Conservation (phyloP, 2,113 vertebrate species). For the Orientallactaga bullata region DNA sequence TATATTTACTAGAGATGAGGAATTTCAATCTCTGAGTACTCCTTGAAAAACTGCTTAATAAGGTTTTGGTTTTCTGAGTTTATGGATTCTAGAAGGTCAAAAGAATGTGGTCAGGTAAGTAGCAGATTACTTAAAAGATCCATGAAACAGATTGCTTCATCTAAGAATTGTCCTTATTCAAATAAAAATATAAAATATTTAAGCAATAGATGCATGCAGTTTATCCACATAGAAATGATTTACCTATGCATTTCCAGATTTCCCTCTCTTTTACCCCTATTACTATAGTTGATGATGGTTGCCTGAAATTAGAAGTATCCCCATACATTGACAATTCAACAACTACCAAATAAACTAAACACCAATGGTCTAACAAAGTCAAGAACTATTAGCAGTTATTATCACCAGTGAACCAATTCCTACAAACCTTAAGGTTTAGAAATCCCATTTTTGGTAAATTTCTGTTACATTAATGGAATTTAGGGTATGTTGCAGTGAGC, state of each 20-base stretch:
- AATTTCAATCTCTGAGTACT: background rate
- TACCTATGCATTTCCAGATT: background rate
- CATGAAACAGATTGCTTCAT: too few species aligned
- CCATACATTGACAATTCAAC: background rate
- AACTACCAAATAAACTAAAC: background rate
- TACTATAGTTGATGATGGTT: background rate
- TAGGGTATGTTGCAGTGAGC: too few species aligned
- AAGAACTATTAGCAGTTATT: background rate
- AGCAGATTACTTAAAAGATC: background rate
- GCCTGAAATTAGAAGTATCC: background rate
- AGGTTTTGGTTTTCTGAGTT: background rate
- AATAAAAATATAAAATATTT: background rate
- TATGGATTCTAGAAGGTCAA: background rate
- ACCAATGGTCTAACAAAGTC: background rate
- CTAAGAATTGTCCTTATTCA: too few species aligned
- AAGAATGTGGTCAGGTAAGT: background rate
- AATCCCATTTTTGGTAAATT: too few species aligned
- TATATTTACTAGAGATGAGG: background rate
- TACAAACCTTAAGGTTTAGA: too few species aligned
- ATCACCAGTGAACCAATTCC: too few species aligned
- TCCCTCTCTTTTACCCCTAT: background rate
- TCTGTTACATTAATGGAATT: too few species aligned
- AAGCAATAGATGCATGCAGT: background rate
- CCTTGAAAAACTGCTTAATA: background rate
- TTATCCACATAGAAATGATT: background rate